A percentile compares a stretch with the other conserved stretches of the same genome.
phyloP scores from a whole-genome alignment of 2,113 vertebrate species.

The Delphinapterus leucas region DNA sequence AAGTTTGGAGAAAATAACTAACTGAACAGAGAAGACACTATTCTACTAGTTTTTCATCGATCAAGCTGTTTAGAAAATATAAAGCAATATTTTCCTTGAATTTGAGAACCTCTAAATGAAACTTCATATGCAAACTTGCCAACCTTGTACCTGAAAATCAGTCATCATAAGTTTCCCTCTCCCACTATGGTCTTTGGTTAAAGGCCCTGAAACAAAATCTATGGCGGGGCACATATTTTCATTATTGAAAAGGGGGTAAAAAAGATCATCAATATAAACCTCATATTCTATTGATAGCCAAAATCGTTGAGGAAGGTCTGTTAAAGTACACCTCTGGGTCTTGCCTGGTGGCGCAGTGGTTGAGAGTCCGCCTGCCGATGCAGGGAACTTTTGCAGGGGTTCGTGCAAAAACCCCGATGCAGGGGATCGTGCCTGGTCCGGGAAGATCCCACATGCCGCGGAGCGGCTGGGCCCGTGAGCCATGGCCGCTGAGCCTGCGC shows the following conservation, averaged over 20 bases:
- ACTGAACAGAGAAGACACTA: neutral
- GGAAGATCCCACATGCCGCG: too few species aligned
- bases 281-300: constrained; percentile 20
- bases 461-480: too few species aligned
- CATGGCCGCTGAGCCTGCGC: too few species aligned
- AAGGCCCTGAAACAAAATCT: neutral
- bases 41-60: neutral
- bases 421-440: too few species aligned
- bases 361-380: too few species aligned
- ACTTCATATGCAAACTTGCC: neutral
- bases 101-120: neutral
- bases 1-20: neutral
- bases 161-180: neutral
- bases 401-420: too few species aligned
- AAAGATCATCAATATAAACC: neutral
- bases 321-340: neutral
- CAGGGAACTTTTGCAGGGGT: too few species aligned
- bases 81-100: neutral
- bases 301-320: neutral
- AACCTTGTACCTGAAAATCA: neutral
- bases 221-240: neutral
- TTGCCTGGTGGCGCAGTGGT: too few species aligned
- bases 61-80: neutral
- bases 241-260: neutral
- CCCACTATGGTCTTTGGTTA: neutral